Evolutionary conservation across 2,113 vertebrate genomes (phyloP).

Genomic region (Oncorhynchus kisutch): DNA sequence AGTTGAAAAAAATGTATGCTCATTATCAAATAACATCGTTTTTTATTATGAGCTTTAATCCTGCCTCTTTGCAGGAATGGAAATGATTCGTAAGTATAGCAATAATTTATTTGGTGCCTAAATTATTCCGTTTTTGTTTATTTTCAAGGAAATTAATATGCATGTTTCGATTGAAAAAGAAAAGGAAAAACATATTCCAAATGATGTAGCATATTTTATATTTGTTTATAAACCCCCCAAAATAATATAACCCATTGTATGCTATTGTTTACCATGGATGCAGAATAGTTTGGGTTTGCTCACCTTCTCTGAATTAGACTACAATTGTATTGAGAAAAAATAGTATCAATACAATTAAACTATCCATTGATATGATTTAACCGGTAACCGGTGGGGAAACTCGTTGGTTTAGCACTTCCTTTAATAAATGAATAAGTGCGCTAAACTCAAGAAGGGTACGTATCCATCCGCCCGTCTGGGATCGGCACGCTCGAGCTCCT

Average conservation of each 20-base stretch:
- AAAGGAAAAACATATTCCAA: background rate
- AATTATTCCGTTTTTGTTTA: background rate
- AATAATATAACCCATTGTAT: background rate
- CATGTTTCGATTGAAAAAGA: background rate
- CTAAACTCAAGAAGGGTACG: conserved; percentile 62
- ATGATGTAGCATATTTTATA: background rate
- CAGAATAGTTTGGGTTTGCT: background rate
- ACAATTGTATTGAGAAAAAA: background rate
- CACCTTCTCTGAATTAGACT: background rate
- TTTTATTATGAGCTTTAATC: conserved; percentile 21
- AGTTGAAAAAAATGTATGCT: too few relatives aligned
- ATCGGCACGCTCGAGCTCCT: conserved; percentile 26
- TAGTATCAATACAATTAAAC: too few relatives aligned
- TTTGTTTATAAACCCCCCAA: background rate
- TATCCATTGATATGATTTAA: background rate
- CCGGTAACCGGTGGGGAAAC: background rate
- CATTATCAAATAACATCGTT: too few relatives aligned
- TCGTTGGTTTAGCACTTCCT: conserved; percentile 10
- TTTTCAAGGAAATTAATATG: background rate
- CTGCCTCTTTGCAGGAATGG: conserved; percentile 4
- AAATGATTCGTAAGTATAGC: conserved; percentile 53
- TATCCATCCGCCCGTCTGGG: background rate
- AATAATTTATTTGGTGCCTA: conserved; percentile 20
- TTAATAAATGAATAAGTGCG: too few relatives aligned
- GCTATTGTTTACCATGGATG: background rate